Conservation (phyloP, 2,113 vertebrate genomes). For the Irena cyanogastra region DNA sequence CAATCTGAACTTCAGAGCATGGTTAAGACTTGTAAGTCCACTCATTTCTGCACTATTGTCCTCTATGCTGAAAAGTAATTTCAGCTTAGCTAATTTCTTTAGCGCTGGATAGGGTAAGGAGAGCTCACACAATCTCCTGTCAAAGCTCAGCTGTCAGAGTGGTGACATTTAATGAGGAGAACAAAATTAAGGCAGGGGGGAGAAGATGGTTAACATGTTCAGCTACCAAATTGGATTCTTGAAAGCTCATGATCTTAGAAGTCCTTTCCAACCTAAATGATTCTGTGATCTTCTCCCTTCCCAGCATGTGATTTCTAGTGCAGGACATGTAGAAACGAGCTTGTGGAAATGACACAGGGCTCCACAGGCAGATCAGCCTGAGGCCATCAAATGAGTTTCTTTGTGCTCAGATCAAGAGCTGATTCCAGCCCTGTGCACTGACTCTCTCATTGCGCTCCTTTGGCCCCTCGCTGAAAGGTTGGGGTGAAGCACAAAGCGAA, state of each 20-base stretch:
- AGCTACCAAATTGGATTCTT: not conserved
- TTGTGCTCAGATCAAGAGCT: not conserved
- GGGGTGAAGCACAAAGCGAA: not conserved
- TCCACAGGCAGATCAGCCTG: not conserved
- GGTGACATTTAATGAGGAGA: not conserved
- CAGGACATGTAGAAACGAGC: accelerated
- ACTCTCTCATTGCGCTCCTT: not conserved
- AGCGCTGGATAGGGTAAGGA: not conserved
- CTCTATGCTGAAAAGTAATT: not conserved
- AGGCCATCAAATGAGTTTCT: not conserved
- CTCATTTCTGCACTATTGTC: not conserved
- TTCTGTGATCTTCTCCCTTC: not conserved
- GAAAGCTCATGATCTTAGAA: not conserved
- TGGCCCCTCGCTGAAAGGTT: not conserved
- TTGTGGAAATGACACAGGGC: not conserved
- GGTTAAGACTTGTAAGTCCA: not conserved
- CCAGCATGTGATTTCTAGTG: not conserved
- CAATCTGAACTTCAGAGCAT: not conserved
- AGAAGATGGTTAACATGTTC: not conserved
- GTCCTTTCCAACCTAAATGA: not conserved
- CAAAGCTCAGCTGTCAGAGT: not conserved
- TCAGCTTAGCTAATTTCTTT: constrained; percentile 28
- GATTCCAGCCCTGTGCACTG: not conserved
- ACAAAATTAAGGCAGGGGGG: not conserved
- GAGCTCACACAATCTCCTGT: not conserved